Evolutionary conservation across 2,113 vertebrate species (phyloP).

Genomic region (Columbina picui): DNA sequence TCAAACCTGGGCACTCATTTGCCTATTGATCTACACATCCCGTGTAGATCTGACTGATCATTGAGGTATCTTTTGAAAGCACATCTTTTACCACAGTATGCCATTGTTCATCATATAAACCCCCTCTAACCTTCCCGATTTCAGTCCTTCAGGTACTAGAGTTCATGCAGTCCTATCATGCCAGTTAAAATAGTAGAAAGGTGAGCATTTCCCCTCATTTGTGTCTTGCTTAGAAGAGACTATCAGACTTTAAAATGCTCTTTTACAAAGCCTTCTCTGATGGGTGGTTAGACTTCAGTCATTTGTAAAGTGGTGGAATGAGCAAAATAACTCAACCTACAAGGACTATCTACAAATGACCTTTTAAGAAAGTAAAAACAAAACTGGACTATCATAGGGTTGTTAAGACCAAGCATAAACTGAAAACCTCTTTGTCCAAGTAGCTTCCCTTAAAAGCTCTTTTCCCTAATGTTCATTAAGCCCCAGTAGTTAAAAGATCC

Average conservation of each 20-base stretch:
- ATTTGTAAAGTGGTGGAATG: background rate
- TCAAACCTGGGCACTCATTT: rapidly evolving
- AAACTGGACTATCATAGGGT: background rate
- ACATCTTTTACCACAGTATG: rapidly evolving
- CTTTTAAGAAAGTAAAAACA: background rate
- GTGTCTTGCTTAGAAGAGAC: background rate
- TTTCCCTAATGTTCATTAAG: background rate
- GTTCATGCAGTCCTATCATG: rapidly evolving
- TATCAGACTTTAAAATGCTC: background rate
- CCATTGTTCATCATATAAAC: background rate
- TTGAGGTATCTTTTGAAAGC: background rate
- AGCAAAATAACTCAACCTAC: background rate
- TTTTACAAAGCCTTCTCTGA: background rate
- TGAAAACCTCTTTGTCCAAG: background rate
- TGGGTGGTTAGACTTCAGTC: background rate
- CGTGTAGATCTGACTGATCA: background rate
- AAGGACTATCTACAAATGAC: background rate
- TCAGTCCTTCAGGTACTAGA: background rate
- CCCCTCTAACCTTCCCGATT: background rate
- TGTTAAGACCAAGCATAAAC: background rate
- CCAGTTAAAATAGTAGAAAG: background rate
- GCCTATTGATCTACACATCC: rapidly evolving
- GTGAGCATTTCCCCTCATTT: background rate
- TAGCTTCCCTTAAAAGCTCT: background rate
- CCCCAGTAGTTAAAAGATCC: background rate